Percentiles rank a stretch among this genome's conserved stretches.
phyloP scores from a whole-genome alignment of 2,888 invertebrate genomes.

The Teinopalpus imperialis region DNA sequence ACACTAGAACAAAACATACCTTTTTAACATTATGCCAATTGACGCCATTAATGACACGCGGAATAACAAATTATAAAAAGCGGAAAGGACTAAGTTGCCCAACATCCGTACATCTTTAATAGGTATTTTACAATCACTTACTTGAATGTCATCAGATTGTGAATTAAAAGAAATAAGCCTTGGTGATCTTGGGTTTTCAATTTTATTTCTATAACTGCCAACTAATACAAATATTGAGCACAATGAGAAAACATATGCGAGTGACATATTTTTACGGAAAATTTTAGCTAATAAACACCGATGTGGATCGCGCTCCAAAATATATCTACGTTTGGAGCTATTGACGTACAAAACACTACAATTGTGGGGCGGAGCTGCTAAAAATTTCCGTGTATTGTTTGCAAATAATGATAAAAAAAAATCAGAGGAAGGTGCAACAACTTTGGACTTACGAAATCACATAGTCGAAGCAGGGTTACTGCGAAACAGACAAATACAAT shows the following conservation, averaged over 20 bases:
- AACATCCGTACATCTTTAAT: too few species aligned
- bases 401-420: slow-evolving; percentile 38
- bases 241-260: slow-evolving; percentile 35
- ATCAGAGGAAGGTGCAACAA: slow-evolving; percentile 30
- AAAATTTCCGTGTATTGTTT: slow-evolving; percentile 66
- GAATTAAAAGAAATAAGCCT: slow-evolving; percentile 82
- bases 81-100: too few species aligned
- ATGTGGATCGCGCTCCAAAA: slow-evolving; percentile 45
- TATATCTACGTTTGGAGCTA: slow-evolving; percentile 45
- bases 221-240: slow-evolving; percentile 37
- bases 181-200: slow-evolving; percentile 42
- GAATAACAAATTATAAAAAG: too few species aligned
- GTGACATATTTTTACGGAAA: slow-evolving; percentile 36
- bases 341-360: slow-evolving; percentile 48
- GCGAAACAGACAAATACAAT: slow-evolving; percentile 22
- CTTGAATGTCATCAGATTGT: slow-evolving; percentile 75
- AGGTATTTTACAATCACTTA: slow-evolving; percentile 64
- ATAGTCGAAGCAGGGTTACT: neutral
- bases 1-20: too few species aligned
- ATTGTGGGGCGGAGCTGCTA: slow-evolving; percentile 43
- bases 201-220: slow-evolving; percentile 36
- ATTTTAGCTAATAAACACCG: slow-evolving; percentile 41
- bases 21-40: too few species aligned
- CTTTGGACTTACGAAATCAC: slow-evolving; percentile 30
- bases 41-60: too few species aligned